Evolutionary conservation across 2,113 vertebrate genomes (phyloP), one percentile per base, ranked within the genome.

Genomic region (Raja brachyura): DNA sequence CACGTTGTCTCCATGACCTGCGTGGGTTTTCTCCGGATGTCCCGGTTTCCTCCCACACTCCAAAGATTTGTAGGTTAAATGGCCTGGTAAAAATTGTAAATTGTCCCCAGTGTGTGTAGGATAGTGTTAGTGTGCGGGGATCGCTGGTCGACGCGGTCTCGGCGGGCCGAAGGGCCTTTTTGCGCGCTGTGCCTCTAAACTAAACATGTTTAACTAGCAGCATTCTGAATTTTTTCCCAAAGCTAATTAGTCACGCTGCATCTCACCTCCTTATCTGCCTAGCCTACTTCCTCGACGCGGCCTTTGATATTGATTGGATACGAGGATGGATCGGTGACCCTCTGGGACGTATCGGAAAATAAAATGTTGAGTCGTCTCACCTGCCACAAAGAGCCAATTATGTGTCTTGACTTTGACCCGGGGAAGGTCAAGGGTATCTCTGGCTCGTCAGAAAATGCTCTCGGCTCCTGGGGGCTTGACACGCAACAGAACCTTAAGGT

Each of bases 391-490:
- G 98, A 99, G 95, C 98, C 99, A 0, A 94, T 99, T 95, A 98
- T 99, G 97, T 97, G 97, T 95, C 97, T 99, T 95, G 98, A 98
- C 96, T 98, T 99, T 95, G 98, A 99, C 95, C 94, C 95, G 0
- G 93, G 94, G 94, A 95, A 95, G 95, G 94, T 96, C 95, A 97
- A 96, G 93, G 99, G 98, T 90, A 94, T 98, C 95, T 98, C 98
- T 0, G 98, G 98, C 94, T 99, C 98, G 0, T 97, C 98, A 0
- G 98, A 98, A 95, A 98, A 98, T 95, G 96, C 94, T 25, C 96
- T 99, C 74, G 95, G 95, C 93, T 96, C 97, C 96, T 99, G 98
- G 99, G 97, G 93, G 88, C 95, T 98, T 95, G 97, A 98, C 93
- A 94, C 95, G 94, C 98, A 97, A 95, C 97, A 96, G 95, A 96